Conservation (phyloP, 2,113 vertebrate species). For the Australoheros scitulus region DNA sequence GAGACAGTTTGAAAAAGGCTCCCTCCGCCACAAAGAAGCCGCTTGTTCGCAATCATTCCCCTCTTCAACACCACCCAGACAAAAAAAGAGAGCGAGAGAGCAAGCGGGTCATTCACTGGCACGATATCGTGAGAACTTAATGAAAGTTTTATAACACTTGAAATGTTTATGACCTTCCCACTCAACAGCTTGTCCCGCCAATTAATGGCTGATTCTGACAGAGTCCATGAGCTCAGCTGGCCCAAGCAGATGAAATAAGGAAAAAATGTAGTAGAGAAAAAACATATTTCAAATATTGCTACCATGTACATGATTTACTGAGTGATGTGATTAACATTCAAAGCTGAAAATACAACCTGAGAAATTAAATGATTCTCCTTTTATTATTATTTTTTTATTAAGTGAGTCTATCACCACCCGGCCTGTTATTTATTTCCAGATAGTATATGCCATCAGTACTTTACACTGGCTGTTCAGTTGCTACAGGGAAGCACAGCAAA, state of each 20-base stretch:
- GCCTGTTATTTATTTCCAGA: constrained; percentile 5
- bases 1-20: constrained; percentile 84
- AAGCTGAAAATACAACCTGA: neutral
- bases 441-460: constrained; percentile 4
- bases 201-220: constrained; percentile 75
- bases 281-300: neutral
- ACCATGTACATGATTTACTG: neutral
- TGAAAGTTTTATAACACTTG: constrained; percentile 89
- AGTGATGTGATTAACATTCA: neutral
- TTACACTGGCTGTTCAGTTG: constrained; percentile 14
- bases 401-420: neutral
- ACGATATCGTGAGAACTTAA: constrained; percentile 89
- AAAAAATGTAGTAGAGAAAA: neutral
- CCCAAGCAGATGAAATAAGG: constrained; percentile 16
- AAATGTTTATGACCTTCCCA: constrained; percentile 86
- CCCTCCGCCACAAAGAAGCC: constrained; percentile 78
- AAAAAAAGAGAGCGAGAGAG: constrained; percentile 66
- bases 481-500: constrained; percentile 1
- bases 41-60: constrained; percentile 79
- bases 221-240: constrained; percentile 57
- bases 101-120: constrained; percentile 78
- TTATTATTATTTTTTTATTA: neutral
- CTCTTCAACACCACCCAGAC: constrained; percentile 64
- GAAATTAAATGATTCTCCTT: neutral
- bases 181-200: constrained; percentile 82